Evolutionary conservation across 2,797 vertebrate species (phyloP).

Genomic region (Coracias cyanogaster): DNA sequence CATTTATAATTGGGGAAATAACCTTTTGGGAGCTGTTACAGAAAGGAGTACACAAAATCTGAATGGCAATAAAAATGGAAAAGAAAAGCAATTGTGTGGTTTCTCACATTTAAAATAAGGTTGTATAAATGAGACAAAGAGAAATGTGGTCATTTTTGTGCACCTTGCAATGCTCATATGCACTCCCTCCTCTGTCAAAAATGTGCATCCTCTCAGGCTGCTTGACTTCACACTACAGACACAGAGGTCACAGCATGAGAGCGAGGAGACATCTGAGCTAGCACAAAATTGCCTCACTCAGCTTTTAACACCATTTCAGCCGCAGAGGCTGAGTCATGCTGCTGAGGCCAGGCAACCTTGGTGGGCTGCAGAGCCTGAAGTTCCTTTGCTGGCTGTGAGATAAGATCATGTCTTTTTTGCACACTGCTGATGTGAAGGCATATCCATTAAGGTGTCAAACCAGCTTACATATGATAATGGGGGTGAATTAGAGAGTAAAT

Average conservation of each 20-base stretch:
- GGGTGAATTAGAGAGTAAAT: neutral
- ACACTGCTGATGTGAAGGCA: rapidly evolving
- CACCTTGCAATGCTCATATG: neutral
- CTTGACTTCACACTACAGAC: neutral
- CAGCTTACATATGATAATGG: rapidly evolving
- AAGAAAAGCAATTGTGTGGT: neutral
- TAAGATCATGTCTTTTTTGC: rapidly evolving
- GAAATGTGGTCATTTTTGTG: neutral
- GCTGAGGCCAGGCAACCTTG: rapidly evolving
- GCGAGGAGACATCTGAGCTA: neutral
- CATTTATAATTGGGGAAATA: neutral
- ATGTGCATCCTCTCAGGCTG: neutral
- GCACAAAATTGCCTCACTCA: neutral
- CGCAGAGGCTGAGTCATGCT: rapidly evolving
- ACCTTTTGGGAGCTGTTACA: neutral
- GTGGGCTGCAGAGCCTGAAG: neutral
- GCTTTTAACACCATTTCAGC: neutral
- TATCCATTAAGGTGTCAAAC: neutral
- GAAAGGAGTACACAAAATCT: neutral
- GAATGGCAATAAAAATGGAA: neutral
- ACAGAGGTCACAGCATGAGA: neutral
- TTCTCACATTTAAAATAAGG: neutral
- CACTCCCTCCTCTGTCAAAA: neutral
- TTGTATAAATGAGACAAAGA: neutral
- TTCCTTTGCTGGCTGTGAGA: neutral